These are phyloP conservation scores for Auanema freiburgensis DNA, from an alignment of 2,888 invertebrate genomes.

Conservation along the genomic window DNA sequence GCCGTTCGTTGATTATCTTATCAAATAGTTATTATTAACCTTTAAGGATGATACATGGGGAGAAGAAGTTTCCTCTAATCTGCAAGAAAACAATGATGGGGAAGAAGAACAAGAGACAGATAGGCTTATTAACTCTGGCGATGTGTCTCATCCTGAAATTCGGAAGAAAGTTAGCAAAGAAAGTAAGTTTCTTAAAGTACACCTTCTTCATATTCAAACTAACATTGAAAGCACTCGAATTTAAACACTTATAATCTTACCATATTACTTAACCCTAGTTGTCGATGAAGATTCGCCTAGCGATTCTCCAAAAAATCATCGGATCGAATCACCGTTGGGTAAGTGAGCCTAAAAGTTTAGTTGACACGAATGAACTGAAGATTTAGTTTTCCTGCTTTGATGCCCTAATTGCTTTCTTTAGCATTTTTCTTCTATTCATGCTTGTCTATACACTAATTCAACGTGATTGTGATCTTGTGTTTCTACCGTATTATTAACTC, in stretches of 20 bases:
- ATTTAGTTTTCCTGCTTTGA: no score
- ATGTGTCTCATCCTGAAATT: constrained; percentile 16
- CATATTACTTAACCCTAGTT: no score
- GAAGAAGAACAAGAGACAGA: constrained; percentile 81
- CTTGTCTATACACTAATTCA: not conserved
- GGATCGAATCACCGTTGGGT: no score
- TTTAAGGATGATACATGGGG: not conserved
- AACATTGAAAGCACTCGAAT: not conserved
- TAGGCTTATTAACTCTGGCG: constrained; percentile 67
- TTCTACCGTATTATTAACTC: no score
- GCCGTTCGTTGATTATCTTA: constrained; percentile 13
- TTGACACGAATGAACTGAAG: no score
- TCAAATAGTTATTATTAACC: constrained; percentile 1
- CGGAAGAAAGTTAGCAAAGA: constrained; percentile 87
- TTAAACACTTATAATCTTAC: constrained; percentile 6
- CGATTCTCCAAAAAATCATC: no score
- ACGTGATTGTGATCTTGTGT: not conserved
- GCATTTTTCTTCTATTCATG: not conserved
- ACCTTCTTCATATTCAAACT: constrained; percentile 12
- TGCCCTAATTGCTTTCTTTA: no score
- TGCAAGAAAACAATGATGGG: constrained; percentile 15
- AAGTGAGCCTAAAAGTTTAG: no score
- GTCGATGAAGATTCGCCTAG: no score
- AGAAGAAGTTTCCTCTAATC: constrained; percentile 3
- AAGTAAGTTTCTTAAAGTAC: constrained; percentile 72